Conservation (phyloP, 2,113 vertebrate species). For the Mastomys coucha region DNA sequence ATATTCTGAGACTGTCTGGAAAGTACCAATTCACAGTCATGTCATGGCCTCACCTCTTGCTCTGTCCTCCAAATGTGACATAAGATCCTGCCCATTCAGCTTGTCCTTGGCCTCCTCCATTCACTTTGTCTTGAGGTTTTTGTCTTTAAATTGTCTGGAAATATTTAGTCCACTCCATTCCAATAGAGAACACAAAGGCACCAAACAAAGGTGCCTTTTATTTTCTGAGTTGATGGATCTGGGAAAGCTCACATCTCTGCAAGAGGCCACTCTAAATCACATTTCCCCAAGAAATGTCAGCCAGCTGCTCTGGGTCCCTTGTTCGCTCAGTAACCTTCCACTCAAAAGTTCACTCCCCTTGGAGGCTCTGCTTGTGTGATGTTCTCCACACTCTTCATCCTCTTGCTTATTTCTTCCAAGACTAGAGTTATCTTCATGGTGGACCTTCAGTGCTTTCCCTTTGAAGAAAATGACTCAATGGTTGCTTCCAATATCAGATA, state of each 20-base stretch:
- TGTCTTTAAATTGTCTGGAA: not conserved
- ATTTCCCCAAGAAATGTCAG: fast-evolving
- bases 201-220: not conserved
- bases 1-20: not conserved
- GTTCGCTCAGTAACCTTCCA: not conserved
- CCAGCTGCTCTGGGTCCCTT: not conserved
- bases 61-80: not conserved
- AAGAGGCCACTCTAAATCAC: too few relatives aligned
- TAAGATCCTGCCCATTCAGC: not conserved
- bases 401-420: not conserved
- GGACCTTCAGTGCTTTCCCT: not conserved
- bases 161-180: not conserved
- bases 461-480: slow-evolving; percentile 2
- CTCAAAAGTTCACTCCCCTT: not conserved
- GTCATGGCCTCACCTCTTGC: not conserved
- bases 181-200: not conserved
- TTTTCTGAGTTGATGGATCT: not conserved
- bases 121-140: not conserved
- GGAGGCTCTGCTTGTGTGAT: not conserved
- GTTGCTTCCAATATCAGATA: not conserved
- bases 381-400: too few relatives aligned
- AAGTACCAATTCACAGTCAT: not conserved
- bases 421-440: not conserved
- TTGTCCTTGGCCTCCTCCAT: not conserved
- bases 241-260: not conserved